Conservation (phyloP, 2,113 vertebrate species). For the Dicentrarchus labrax region DNA sequence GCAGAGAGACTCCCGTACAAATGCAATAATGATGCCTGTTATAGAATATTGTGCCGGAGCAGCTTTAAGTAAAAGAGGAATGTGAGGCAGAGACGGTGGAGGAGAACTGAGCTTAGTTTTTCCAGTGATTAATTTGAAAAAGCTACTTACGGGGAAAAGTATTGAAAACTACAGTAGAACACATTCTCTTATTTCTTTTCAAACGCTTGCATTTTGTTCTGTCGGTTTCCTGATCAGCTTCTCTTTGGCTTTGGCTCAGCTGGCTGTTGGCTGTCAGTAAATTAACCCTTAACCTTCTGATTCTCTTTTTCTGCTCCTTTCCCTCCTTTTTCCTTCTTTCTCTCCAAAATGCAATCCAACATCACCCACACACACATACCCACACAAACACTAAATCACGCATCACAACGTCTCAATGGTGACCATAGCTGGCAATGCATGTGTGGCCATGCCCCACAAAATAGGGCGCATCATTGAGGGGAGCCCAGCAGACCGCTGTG, state of each 20-base stretch:
- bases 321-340: constrained; percentile 78
- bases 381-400: constrained; percentile 50
- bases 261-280: constrained; percentile 89
- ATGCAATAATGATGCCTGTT: constrained; percentile 29
- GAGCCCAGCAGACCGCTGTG: constrained; percentile 98
- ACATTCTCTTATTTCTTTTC: constrained; percentile 24
- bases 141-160: constrained; percentile 5
- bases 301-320: constrained; percentile 88
- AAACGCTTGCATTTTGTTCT: constrained; percentile 84
- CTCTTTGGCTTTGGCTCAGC: constrained; percentile 89
- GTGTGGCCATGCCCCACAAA: constrained; percentile 99
- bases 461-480: constrained; percentile 99
- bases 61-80: neutral
- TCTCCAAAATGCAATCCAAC: constrained; percentile 45
- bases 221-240: constrained; percentile 82
- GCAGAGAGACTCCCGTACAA: constrained; percentile 11
- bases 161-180: constrained; percentile 3
- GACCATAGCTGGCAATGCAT: constrained; percentile 98
- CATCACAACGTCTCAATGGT: constrained; percentile 79
- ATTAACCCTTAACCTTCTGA: constrained; percentile 93
- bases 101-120: constrained; percentile 2
- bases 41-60: constrained; percentile 15
- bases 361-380: constrained; percentile 39
- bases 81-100: neutral
- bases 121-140: constrained; percentile 27